A percentile compares a stretch with the other conserved stretches of the same genome.
These are phyloP conservation scores for Cephalopholis sonnerati DNA, from an alignment of 2,113 vertebrate species.

Conservation along the genomic window DNA sequence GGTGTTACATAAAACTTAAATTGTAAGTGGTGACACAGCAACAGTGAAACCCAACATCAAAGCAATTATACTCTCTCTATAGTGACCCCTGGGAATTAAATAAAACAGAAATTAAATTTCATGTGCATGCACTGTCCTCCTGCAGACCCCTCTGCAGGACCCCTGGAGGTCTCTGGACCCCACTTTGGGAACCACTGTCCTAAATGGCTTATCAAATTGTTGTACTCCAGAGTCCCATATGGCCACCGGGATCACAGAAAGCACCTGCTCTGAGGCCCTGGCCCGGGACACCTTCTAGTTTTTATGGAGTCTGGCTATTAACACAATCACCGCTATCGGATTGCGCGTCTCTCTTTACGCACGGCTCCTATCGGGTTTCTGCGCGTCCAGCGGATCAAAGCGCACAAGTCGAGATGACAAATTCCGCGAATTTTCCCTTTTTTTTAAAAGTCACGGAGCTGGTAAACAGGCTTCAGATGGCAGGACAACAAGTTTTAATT, in stretches of 20 bases:
- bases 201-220: constrained; percentile 74
- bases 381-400: constrained; percentile 79
- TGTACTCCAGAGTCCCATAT: constrained; percentile 70
- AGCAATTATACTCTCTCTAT: background rate
- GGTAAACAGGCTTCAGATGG: constrained; percentile 46
- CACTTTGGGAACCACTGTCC: constrained; percentile 68
- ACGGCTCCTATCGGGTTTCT: constrained; percentile 70
- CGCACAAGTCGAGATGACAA: constrained; percentile 68
- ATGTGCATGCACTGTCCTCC: constrained; percentile 5
- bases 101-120: constrained; percentile 29
- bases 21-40: background rate
- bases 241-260: constrained; percentile 74
- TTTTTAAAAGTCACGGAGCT: constrained; percentile 56
- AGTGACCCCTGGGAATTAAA: constrained; percentile 4
- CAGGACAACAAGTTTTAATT: constrained; percentile 29
- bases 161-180: constrained; percentile 51
- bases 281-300: constrained; percentile 75
- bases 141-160: constrained; percentile 19
- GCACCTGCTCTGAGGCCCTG: constrained; percentile 82
- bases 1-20: background rate
- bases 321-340: constrained; percentile 80
- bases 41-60: constrained; percentile 9
- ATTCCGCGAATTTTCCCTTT: constrained; percentile 67
- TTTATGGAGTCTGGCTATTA: constrained; percentile 81
- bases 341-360: constrained; percentile 78